phyloP scores from a whole-genome alignment of 2,113 vertebrate species.

The Origma solitaria region DNA sequence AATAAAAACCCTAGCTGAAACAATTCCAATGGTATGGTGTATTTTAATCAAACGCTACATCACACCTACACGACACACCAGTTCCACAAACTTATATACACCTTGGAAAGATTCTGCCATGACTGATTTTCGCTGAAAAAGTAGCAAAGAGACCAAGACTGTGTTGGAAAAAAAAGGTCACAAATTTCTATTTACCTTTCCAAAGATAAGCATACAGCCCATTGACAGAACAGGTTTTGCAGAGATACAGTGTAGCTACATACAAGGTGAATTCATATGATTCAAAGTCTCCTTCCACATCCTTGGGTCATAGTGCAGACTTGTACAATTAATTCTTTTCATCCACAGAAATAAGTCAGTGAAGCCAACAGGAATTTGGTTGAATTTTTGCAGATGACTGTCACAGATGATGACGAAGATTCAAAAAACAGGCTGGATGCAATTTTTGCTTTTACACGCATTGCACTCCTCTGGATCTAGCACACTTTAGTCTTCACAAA shows the following conservation, averaged over 20 bases:
- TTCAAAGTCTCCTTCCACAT: not conserved
- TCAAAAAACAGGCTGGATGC: not conserved
- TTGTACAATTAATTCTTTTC: no score
- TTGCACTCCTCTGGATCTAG: not conserved
- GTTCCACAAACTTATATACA: not conserved
- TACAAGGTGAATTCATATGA: not conserved
- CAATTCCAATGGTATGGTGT: not conserved
- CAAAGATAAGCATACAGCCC: not conserved
- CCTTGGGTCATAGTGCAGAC: not conserved
- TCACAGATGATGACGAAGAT: not conserved
- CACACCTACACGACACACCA: accelerated
- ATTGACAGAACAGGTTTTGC: not conserved
- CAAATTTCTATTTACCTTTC: not conserved
- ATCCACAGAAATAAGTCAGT: not conserved
- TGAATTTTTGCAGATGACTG: not conserved
- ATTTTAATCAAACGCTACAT: not conserved
- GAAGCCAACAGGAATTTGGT: not conserved
- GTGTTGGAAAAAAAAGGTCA: not conserved
- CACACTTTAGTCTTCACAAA: not conserved
- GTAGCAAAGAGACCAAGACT: not conserved
- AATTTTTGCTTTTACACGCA: not conserved
- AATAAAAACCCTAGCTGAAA: not conserved
- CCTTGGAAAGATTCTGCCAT: not conserved
- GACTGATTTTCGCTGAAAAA: not conserved
- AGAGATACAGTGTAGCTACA: not conserved